Evolutionary conservation across 1,140 invertebrate genomes (phyloP).

Genomic region (Heliothis subflexa): DNA sequence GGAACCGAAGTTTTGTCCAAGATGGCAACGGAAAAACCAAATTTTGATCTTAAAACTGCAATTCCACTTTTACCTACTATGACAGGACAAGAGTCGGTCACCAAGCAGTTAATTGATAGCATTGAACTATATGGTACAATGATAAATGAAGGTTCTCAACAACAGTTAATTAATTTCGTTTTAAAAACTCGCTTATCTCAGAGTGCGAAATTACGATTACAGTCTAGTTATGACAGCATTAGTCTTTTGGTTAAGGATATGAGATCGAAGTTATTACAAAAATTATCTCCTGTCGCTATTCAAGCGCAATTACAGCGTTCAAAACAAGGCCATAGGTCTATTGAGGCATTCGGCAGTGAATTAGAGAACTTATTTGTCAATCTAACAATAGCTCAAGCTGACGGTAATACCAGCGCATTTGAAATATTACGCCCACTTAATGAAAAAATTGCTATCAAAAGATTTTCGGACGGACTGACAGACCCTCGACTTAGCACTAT

Average conservation of each 20-base stretch:
- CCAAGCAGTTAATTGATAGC: slow-evolving; percentile 49
- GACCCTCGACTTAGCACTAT: not conserved
- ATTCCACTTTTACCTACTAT: slow-evolving; percentile 47
- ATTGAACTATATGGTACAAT: slow-evolving; percentile 44
- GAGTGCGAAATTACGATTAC: not conserved
- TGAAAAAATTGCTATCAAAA: not conserved
- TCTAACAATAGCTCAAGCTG: not conserved
- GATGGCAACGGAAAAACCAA: slow-evolving; percentile 1
- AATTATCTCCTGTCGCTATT: not conserved
- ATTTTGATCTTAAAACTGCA: slow-evolving; percentile 47
- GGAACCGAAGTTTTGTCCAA: not conserved
- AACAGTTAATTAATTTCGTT: slow-evolving; percentile 32
- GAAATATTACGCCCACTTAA: not conserved
- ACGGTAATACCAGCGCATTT: not conserved
- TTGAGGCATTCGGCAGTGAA: not conserved
- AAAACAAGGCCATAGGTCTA: not conserved
- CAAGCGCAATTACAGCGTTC: not conserved
- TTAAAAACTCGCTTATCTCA: slow-evolving; percentile 44
- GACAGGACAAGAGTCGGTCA: slow-evolving; percentile 43
- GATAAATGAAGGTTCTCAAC: slow-evolving; percentile 40
- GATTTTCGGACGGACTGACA: not conserved
- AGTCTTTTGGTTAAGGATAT: slow-evolving; percentile 2
- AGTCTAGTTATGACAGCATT: not conserved
- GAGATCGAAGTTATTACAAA: not conserved
- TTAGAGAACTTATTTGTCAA: not conserved